These are phyloP conservation scores for Pentalonia nigronervosa DNA, from an alignment of 1,140 invertebrate species.

Conservation along the genomic window DNA sequence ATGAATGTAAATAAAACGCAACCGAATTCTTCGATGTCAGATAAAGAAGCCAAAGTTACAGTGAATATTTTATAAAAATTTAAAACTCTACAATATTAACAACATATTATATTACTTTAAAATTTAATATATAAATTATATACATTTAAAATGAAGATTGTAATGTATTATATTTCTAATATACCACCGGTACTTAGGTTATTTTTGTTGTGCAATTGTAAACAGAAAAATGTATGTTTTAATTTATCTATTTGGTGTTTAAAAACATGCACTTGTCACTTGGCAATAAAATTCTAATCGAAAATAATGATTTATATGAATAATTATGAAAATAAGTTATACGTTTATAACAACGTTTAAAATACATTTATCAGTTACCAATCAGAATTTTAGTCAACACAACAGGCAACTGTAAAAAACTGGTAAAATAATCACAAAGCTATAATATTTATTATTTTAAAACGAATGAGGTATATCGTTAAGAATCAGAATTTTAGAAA, in stretches of 20 bases:
- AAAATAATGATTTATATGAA: background rate
- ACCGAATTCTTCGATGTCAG: background rate
- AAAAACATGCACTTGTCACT: background rate
- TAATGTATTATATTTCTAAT: background rate
- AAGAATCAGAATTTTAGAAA: background rate
- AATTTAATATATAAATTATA: background rate
- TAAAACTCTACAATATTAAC: background rate
- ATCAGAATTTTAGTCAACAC: background rate
- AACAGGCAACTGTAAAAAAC: background rate
- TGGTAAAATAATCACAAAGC: background rate
- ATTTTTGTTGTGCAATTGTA: background rate
- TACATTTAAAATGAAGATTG: background rate
- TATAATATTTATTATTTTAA: constrained; percentile 2
- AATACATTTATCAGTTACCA: background rate
- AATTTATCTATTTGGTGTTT: background rate
- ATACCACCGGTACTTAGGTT: background rate
- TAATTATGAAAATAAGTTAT: background rate
- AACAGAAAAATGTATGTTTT: background rate
- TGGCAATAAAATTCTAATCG: background rate
- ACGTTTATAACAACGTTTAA: background rate
- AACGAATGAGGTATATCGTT: background rate
- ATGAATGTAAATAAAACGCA: background rate
- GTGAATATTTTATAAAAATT: background rate
- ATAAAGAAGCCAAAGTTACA: background rate
- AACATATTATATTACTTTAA: background rate